Evolutionary conservation across 2,797 vertebrate species (phyloP), one percentile per base, ranked within the genome.

Genomic region (Florisuga fusca): DNA sequence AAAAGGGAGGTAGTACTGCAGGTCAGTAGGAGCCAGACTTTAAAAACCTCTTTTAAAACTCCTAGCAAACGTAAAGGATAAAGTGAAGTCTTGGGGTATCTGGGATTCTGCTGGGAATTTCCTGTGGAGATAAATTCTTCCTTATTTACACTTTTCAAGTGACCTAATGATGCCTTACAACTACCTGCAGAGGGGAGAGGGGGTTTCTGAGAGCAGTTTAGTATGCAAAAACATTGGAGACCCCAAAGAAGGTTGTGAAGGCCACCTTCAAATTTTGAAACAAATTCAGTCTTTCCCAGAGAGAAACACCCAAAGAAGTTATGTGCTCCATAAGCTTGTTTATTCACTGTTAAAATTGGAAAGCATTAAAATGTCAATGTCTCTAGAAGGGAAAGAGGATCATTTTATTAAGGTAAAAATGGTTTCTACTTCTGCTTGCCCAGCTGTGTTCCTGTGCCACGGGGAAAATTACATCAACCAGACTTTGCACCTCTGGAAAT

Each of bases 1-100:
- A 95, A 50, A 38, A 96, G 86, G 38, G 91, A 96, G 87, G 15
- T 14, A 5, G 57, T 38, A 17, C 76, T 87, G 67, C 96, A 96
- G 96, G 96, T 97, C 76, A 68, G 94, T 94, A 55, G 15, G 26
- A 76, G 31, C 7, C 26, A 63, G 55, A 27, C 21, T 84, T 85
- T 78, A 26, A 26, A 57, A 45, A 22, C 6, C 7, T 1, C 12
- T 57, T 38, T 18, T 62, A 20, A 72, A 77, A 53, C 23, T 66
- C 23, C 2, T 3, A 12, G 16, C 3, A 59, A 36, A 14, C 3
- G 22, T 17, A 17, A 51, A 69, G 31, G n/a, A 29, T 36, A 9
- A 75, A 38, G 16, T 23, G 85, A 21, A 4, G 10, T 6, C 25
- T 36, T 62, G n/a, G 12, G 8, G 5, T 48, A 3, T 61, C 12